Percentiles rank a stretch among this genome's conserved stretches.
phyloP scores from a whole-genome alignment of 2,113 vertebrate genomes.

The Chlamydotis undulata region DNA sequence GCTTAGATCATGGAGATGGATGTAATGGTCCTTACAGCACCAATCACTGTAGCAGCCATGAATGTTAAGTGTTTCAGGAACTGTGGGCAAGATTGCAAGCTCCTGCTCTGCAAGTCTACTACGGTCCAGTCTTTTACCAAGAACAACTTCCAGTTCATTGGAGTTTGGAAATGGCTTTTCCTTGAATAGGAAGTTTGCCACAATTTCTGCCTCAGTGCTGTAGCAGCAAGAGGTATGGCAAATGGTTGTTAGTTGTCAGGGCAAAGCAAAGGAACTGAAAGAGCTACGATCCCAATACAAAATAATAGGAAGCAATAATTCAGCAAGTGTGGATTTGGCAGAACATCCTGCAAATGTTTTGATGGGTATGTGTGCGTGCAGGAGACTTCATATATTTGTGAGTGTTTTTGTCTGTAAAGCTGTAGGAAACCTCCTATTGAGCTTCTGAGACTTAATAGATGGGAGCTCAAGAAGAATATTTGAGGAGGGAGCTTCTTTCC shows the following conservation, averaged over 20 bases:
- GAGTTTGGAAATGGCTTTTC: constrained; percentile 3
- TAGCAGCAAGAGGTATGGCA: not conserved
- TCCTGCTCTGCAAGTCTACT: not conserved
- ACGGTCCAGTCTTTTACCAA: not conserved
- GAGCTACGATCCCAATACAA: not conserved
- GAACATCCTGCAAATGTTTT: not conserved
- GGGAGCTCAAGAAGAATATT: not conserved
- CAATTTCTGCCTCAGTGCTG: not conserved
- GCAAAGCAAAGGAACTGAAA: constrained; percentile 2
- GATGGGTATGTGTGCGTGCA: not conserved
- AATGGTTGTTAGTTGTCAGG: constrained; percentile 5
- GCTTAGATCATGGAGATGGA: not conserved
- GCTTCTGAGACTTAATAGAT: constrained; percentile 17
- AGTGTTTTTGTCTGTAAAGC: not conserved
- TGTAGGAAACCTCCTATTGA: not conserved
- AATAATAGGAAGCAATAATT: not conserved
- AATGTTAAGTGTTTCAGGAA: not conserved
- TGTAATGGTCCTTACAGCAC: not conserved
- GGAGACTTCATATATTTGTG: not conserved
- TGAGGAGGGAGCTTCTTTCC: constrained; percentile 1
- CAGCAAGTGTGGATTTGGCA: constrained; percentile 7
- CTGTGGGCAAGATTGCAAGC: not conserved
- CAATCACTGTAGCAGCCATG: not conserved
- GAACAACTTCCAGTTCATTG: not conserved
- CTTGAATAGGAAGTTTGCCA: not conserved